Evolutionary conservation across 2,888 invertebrate species (phyloP), one percentile per base, ranked within the genome.

Genomic region (Conchocele bisecta): DNA sequence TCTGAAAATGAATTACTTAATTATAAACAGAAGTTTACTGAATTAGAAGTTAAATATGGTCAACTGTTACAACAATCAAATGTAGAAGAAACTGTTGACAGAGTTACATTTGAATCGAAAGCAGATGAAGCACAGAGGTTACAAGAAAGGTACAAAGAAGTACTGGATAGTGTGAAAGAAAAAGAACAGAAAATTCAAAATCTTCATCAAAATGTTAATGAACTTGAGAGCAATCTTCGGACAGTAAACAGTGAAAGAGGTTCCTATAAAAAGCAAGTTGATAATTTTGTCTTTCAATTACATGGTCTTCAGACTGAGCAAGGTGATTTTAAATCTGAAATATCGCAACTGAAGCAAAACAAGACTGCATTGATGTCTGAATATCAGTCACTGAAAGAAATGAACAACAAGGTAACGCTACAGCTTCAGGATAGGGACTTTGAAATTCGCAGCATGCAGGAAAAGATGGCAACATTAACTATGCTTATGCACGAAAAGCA

Each of bases 1-100:
- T 76, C 86, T 22, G 91, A 91, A 61, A 89, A 90, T 80, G 91
- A 92, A 65, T 75, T 91, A 26, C 79, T 91, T 28, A 85, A 83
- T 59, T 85, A 88, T 54, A 89, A 88, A 51, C 89, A 91, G 68
- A 87, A 87, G 60, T 85, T 84, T 59, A 59, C 81, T 4, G 89
- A 90, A 44, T 68, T 90, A 22, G 91, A 91, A 72, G 79, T 89
- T n/a, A 87, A 88, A 53, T 84, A 87, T 67, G 85, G 86, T 11
- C 86, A 89, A 56, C 60, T 89, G 51, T 57, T 87, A 7, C 86
- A 86, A 46, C 79, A 80, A 44, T 74, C 82, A n/a, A 83, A 81
- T 67, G 79, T 74, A 15, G 79, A 80, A 13, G 84, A 85, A 35
- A 82, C 79, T 11, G 77, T 85, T 5, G 84, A 85, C 54, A 76